Evolutionary conservation across 2,888 invertebrate species (phyloP), one percentile per base, ranked within the genome.

Genomic region (Chromoteleia sp.): DNA sequence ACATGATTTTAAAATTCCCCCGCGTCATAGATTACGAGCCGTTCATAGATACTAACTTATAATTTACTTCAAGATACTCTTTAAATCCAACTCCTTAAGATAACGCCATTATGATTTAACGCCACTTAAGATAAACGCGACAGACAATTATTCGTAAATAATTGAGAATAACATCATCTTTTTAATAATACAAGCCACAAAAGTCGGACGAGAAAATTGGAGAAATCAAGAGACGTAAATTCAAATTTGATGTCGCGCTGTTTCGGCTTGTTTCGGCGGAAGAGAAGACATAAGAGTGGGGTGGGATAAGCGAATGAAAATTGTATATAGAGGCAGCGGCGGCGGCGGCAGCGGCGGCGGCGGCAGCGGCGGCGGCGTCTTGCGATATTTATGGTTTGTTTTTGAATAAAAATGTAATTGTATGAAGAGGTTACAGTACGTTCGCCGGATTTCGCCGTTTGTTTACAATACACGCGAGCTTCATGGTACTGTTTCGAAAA

Each of bases 401-500:
- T 71, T 50, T 59, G 30, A 59, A 70, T 45, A 61, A 54, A 73
- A 43, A 33, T 61, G 43, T 43, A 73, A 73, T 61, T 50, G 50
- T 48, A 63, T 15, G 36, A 19, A 6, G 19, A 12, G 25, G 14
- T 12, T 33, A 30, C 48, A 41, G 45, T 52, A 52, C 41, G 52
- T 48, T 63, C 36, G 15, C 52, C 45, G n/a, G 59, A 73, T 43
- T 61, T 43, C 5, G n/a, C 7, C 30, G 65, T 73, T 73, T 67
- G 73, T 79, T 73, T 67, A 43, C 73, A 65, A 59, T 45, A n/a
- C n/a, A n/a, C n/a, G 5, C 58, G 52, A 67, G 68, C 61, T 68
- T 67, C n/a, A 48, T 50, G 68, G 52, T 52, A 56, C 19, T 74
- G 78, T 68, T 79, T 61, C 54, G 74, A 68, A 79, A 81, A 81